Percentiles rank a stretch among this genome's conserved stretches.
Evolutionary conservation across 2,797 vertebrate species (phyloP).

Genomic region (Notoglanidium macrostoma): DNA sequence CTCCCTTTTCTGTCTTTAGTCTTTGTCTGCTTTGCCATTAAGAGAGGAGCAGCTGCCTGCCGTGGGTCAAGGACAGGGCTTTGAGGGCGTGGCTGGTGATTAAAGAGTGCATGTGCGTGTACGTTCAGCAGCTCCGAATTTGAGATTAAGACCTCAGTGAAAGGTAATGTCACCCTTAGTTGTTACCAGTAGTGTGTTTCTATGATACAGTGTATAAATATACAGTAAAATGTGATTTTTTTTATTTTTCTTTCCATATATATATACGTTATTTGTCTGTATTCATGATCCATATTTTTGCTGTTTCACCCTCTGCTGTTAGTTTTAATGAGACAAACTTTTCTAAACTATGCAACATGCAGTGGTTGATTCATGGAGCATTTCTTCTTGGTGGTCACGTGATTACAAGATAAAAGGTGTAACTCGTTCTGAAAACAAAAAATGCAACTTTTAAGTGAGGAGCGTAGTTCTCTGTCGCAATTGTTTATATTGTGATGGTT

Average conservation of each 20-base stretch:
- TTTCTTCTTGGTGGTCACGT: background rate
- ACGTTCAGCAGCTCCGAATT: background rate
- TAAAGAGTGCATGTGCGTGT: background rate
- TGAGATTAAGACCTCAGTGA: background rate
- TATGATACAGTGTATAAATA: background rate
- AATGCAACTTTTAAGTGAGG: background rate
- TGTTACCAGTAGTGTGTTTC: background rate
- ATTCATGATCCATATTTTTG: background rate
- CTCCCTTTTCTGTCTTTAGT: constrained; percentile 41
- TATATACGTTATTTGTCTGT: background rate
- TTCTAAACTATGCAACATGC: background rate
- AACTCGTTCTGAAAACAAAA: background rate
- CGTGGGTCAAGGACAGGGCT: constrained; percentile 49
- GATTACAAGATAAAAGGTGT: background rate
- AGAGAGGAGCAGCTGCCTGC: constrained; percentile 65
- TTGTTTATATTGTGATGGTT: background rate
- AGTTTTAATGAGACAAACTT: background rate
- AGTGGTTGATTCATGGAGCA: background rate
- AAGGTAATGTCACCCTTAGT: background rate
- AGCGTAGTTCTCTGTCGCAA: background rate
- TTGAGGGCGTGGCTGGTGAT: constrained; percentile 18
- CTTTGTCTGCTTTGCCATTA: constrained; percentile 41
- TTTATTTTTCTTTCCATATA: background rate
- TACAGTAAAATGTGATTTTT: background rate
- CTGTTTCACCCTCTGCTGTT: no score